Evolutionary conservation across 1,140 invertebrate species (phyloP).

Genomic region (Oedothorax gibbosus): DNA sequence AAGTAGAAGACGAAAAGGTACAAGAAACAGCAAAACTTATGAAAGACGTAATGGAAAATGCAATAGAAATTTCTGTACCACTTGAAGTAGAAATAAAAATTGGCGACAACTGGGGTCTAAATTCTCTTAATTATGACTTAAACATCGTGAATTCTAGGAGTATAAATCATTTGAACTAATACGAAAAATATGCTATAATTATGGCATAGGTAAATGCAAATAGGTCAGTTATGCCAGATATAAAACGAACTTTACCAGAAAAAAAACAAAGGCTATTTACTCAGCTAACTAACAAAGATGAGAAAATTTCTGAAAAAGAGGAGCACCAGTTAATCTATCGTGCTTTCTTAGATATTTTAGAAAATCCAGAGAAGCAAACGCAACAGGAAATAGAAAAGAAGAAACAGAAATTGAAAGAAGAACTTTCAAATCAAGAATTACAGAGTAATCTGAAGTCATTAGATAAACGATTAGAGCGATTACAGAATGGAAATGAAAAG

Average conservation of each 20-base stretch:
- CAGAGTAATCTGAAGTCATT: constrained; percentile 1
- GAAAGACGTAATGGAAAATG: background rate
- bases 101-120: background rate
- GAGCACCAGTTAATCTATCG: background rate
- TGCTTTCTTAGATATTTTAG: constrained; percentile 7
- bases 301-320: too few species aligned
- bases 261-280: too few species aligned
- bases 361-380: constrained; percentile 6
- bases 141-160: background rate
- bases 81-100: background rate
- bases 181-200: constrained; percentile 10
- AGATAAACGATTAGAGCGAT: constrained; percentile 2
- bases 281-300: too few species aligned
- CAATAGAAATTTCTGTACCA: background rate
- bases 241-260: too few species aligned
- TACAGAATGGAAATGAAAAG: constrained; percentile 7
- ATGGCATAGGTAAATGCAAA: background rate
- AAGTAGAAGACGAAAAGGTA: background rate
- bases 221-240: too few species aligned
- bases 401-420: constrained; percentile 7
- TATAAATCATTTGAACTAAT: constrained; percentile 9
- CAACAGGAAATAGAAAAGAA: constrained; percentile 4
- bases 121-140: background rate
- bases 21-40: background rate
- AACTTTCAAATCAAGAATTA: constrained; percentile 3